Base-by-base conservation (phyloP, 1,140 invertebrate species). In the Papilio dardanus region DNA sequence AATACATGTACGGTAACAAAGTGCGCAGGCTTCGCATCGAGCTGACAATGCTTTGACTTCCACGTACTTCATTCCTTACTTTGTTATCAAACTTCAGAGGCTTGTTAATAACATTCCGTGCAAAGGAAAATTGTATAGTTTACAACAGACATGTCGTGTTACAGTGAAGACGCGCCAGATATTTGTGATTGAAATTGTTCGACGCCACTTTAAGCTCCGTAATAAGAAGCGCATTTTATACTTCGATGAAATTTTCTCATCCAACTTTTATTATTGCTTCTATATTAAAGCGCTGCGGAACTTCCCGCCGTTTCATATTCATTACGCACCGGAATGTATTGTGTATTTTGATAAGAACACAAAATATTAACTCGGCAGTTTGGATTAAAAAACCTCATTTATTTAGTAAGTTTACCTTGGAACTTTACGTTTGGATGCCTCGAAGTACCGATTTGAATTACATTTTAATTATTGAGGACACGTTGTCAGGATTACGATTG, bases 121-220 rank as follows among this genome's bases (percentile, higher is more conserved):
- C 54, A 62, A 62, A 62, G 54, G 54, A 62, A 62, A 30, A 30
- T 62, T 30, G 21, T 62, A 3, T 62, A 62, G 10, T 30, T 62
- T 30, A 28, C 54, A 62, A 62, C 54, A 50, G 21, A 50, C 46
- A 62, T 3, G 10, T 46, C 19, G 42, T 46, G n/a, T 0, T 30
- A 62, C 24, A 14, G 24, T 30, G 54, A 62, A 4, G 54, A 14
- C 8, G 8, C 54, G 24, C n/a, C n/a, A 50, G 54, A 62, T 30
- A 62, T 62, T 62, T 62, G 54, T 62, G 54, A 62, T 62, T 62
- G 54, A 62, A 62, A 62, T 62, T 62, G 54, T 62, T 62, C 1
- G 54, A 62, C 54, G 54, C 54, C n/a, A 28, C 54, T 62, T 62
- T 62, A 28, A 28, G 54, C 24, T 24, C 10, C 54, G 54, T 28